Evolutionary conservation across 2,797 vertebrate genomes (phyloP).

Genomic region (Sebastes iracundus): DNA sequence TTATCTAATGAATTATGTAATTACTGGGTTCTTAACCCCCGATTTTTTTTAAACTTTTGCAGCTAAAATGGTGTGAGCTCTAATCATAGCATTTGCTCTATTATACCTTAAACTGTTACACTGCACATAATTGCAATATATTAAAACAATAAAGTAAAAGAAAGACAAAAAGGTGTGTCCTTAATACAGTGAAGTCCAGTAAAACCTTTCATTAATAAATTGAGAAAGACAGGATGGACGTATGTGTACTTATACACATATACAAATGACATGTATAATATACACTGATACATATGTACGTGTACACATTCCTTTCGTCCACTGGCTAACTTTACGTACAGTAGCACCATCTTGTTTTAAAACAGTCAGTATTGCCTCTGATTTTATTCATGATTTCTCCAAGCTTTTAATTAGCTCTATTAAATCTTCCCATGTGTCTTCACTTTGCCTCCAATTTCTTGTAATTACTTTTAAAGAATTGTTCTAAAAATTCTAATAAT

Average conservation of each 20-base stretch:
- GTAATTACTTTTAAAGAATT: not conserved
- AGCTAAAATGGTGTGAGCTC: not conserved
- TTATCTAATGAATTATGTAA: not conserved
- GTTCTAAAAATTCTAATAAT: not conserved
- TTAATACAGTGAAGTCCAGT: not conserved
- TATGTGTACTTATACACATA: not conserved
- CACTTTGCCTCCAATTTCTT: not conserved
- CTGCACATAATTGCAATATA: not conserved
- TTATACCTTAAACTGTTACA: not conserved
- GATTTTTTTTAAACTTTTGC: no score
- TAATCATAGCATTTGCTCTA: not conserved
- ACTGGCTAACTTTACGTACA: not conserved
- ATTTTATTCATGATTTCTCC: not conserved
- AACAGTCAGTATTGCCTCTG: not conserved
- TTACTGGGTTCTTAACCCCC: not conserved
- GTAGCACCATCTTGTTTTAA: not conserved
- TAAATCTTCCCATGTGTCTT: not conserved
- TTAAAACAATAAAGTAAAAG: not conserved
- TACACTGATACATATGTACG: no score
- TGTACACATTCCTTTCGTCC: not conserved
- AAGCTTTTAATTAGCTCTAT: not conserved
- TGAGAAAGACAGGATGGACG: not conserved
- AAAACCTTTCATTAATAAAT: not conserved
- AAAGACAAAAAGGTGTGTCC: not conserved
- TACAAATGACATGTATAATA: not conserved